Conservation (phyloP, 2,113 vertebrate genomes). For the Mesitornis unicolor region DNA sequence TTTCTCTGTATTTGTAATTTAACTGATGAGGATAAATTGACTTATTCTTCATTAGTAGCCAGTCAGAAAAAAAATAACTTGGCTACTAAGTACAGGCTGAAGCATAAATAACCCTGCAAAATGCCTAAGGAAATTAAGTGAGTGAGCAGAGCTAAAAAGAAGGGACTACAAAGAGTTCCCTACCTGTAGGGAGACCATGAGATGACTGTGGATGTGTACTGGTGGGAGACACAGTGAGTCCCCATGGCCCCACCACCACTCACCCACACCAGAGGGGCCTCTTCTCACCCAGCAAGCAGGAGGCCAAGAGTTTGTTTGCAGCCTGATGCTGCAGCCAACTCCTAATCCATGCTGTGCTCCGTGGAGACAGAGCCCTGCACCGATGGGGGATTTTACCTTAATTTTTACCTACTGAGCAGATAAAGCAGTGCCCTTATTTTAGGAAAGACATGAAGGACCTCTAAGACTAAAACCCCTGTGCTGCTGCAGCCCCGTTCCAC, state of each 20-base stretch:
- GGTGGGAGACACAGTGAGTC: not conserved
- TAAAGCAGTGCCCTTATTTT: not conserved
- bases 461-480: not conserved
- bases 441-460: not conserved
- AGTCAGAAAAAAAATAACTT: constrained; percentile 26
- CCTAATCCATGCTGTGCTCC: not conserved
- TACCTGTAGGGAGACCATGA: not conserved
- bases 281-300: not conserved
- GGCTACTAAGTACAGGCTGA: constrained; percentile 9
- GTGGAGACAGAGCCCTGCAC: not conserved
- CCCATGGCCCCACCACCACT: not conserved
- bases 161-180: not conserved
- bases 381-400: not conserved
- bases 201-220: not conserved
- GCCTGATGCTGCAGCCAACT: not conserved
- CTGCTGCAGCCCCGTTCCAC: not conserved
- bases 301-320: not conserved
- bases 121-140: not conserved
- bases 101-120: constrained; percentile 10
- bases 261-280: not conserved
- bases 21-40: constrained; percentile 42
- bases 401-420: not conserved
- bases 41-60: constrained; percentile 19
- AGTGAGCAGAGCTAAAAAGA: not conserved
- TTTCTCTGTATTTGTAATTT: constrained; percentile 38